Percentiles rank a stretch among this genome's conserved stretches.
phyloP scores from a whole-genome alignment of 1,140 invertebrate genomes.

The Trialeurodes vaporariorum region DNA sequence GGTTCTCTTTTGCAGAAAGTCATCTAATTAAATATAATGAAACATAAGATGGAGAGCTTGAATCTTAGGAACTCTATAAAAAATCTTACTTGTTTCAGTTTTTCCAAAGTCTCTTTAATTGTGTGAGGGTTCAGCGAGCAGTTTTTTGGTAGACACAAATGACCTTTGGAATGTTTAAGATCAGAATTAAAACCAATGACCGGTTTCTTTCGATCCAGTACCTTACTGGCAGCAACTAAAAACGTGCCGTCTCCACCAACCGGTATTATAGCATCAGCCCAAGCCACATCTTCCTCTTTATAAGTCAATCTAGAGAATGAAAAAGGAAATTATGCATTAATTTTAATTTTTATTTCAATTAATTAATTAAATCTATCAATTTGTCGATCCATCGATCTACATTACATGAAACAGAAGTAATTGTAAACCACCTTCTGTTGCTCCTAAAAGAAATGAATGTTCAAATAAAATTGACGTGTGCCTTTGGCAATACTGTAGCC shows the following conservation, averaged over 20 bases:
- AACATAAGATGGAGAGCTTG: background rate
- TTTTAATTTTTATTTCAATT: too few relatives aligned
- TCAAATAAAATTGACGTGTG: too few relatives aligned
- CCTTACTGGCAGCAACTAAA: constrained; percentile 79
- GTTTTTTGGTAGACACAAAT: constrained; percentile 75
- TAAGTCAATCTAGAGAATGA: background rate
- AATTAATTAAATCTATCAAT: too few relatives aligned
- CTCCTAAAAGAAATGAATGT: too few relatives aligned
- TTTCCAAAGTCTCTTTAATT: constrained; percentile 33
- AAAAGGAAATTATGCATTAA: too few relatives aligned
- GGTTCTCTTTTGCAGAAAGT: too few relatives aligned
- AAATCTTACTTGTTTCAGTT: constrained; percentile 17
- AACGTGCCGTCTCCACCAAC: constrained; percentile 98
- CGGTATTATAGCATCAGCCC: constrained; percentile 90
- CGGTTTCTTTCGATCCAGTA: constrained; percentile 62
- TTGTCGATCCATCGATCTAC: too few relatives aligned
- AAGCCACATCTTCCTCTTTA: constrained; percentile 32
- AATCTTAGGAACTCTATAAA: too few relatives aligned
- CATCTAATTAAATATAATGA: too few relatives aligned
- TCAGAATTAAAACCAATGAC: constrained; percentile 98
- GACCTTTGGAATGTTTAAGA: constrained; percentile 82
- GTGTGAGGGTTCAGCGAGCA: constrained; percentile 40
- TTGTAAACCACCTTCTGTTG: too few relatives aligned
- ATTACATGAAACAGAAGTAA: too few relatives aligned
- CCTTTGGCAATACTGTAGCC: too few relatives aligned